Percentiles rank a stretch among this genome's conserved stretches.
Evolutionary conservation across 2,113 vertebrate species (phyloP).

Genomic region (Odontesthes bonariensis): DNA sequence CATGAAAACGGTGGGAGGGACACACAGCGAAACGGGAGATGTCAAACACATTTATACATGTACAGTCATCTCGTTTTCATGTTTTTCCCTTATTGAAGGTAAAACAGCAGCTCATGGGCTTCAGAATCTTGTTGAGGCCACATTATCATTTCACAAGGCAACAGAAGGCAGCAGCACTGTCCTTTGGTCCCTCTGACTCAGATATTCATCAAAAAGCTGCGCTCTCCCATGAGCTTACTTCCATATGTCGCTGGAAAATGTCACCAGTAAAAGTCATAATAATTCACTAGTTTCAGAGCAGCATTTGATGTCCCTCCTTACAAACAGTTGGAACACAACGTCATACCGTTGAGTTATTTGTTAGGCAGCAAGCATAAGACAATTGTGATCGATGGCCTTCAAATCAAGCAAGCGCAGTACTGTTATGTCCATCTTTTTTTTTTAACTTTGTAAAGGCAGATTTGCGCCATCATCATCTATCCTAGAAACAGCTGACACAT

Average conservation of each 20-base stretch:
- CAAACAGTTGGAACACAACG: constrained; percentile 91
- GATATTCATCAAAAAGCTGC: constrained; percentile 95
- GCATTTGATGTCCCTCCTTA: constrained; percentile 96
- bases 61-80: neutral
- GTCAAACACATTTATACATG: neutral
- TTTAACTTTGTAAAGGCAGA: neutral
- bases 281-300: constrained; percentile 94
- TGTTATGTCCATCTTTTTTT: constrained; percentile 49
- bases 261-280: constrained; percentile 98
- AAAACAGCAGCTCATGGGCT: constrained; percentile 65
- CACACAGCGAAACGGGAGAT: neutral
- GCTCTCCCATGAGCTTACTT: constrained; percentile 93
- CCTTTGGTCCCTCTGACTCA: constrained; percentile 90
- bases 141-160: constrained; percentile 96
- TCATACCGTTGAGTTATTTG: constrained; percentile 87
- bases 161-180: constrained; percentile 91
- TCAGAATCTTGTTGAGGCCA: constrained; percentile 78
- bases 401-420: neutral
- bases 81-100: constrained; percentile 31
- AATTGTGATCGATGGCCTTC: constrained; percentile 82
- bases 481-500: neutral
- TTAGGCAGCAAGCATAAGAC: constrained; percentile 87
- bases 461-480: neutral
- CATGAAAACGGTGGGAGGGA: neutral
- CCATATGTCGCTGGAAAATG: constrained; percentile 98